Conservation (phyloP, 1,140 invertebrate species). For the Triops longicaudatus region DNA sequence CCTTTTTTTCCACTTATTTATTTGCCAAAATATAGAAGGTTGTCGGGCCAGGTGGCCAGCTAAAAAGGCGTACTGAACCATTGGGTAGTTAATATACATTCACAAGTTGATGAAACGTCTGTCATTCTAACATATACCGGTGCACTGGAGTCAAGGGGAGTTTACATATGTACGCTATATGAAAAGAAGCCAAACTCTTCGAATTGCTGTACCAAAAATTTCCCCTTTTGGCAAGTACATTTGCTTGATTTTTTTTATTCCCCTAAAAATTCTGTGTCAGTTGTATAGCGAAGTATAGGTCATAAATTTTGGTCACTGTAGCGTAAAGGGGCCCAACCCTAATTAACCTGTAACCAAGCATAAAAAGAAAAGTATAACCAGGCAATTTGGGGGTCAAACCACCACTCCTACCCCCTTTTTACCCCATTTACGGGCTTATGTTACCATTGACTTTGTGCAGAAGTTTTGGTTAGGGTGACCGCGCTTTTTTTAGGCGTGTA, state of each 20-base stretch:
- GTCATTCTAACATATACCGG: background rate
- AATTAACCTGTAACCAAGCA: conserved; percentile 8
- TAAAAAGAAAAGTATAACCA: background rate
- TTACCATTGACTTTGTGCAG: background rate
- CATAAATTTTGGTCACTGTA: background rate
- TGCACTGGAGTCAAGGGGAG: background rate
- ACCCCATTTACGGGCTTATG: too few species aligned
- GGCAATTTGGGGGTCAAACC: background rate
- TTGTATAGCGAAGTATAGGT: background rate
- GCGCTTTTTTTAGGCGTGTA: background rate
- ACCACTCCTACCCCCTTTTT: background rate
- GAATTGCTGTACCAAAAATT: background rate
- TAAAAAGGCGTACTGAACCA: background rate
- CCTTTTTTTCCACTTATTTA: too few species aligned
- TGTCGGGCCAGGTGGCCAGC: background rate
- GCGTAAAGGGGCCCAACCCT: conserved; percentile 5
- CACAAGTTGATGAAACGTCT: conserved; percentile 8
- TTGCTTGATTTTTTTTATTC: background rate
- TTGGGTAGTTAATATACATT: background rate
- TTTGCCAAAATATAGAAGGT: background rate
- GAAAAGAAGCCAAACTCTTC: background rate
- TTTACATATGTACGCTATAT: background rate
- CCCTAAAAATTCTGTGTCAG: background rate
- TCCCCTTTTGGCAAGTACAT: too few species aligned
- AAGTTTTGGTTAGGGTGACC: background rate